Percentiles rank a stretch among this genome's conserved stretches.
Evolutionary conservation across 2,888 invertebrate genomes (phyloP).

Genomic region (Agonopterix arenella): DNA sequence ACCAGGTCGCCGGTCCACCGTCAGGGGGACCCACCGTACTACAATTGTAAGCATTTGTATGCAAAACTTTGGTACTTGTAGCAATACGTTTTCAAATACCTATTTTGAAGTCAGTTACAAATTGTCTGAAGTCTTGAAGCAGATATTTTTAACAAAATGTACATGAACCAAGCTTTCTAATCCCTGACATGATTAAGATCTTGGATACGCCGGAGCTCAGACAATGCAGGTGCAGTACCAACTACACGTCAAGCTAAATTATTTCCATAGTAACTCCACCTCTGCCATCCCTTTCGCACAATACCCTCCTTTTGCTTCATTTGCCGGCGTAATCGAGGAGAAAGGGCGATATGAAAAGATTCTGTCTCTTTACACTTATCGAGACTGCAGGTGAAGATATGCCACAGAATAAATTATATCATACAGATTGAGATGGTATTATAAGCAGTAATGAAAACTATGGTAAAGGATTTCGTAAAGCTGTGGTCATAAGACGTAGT

Average conservation of each 20-base stretch:
- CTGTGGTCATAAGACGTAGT: constrained; percentile 16
- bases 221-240: not conserved
- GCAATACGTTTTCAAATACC: too few species aligned
- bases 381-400: constrained; percentile 2
- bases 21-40: too few species aligned
- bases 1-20: too few species aligned
- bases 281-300: constrained; percentile 23
- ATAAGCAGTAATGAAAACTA: constrained; percentile 1
- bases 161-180: too few species aligned
- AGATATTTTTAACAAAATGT: too few species aligned
- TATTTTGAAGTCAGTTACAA: too few species aligned
- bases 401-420: constrained; percentile 17
- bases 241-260: not conserved
- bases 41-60: too few species aligned
- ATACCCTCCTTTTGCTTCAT: constrained; percentile 47
- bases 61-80: too few species aligned
- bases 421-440: not conserved
- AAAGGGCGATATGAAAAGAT: constrained; percentile 54
- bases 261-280: not conserved
- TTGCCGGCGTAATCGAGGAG: constrained; percentile 51
- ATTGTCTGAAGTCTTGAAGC: too few species aligned
- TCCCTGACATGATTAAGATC: too few species aligned
- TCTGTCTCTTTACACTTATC: constrained; percentile 25
- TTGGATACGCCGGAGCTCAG: too few species aligned
- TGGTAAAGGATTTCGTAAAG: not conserved